Base-by-base conservation (phyloP, 1,140 invertebrate species). In the Drosophila kepulauana region DNA sequence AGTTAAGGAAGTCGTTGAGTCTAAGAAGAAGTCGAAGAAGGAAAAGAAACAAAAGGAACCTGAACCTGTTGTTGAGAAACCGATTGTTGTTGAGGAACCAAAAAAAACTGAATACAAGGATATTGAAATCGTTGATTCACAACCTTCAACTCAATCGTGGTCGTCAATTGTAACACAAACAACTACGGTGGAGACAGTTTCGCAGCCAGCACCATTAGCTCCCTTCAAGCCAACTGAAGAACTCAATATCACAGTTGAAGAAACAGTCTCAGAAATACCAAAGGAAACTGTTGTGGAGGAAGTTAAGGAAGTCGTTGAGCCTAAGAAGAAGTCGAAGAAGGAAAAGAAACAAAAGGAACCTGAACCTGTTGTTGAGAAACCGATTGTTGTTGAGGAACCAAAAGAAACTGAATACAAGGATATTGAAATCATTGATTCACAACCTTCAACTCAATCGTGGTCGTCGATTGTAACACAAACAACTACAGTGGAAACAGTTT, bases 161-260 rank as follows among this genome's bases (percentile, higher is more conserved):
- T 89, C 85, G 2, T 79, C 85, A 13, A 89, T 89, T 33, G 86
- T 89, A 25, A 66, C 48, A 4, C 73, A 77, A 38, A 38, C 57
- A 35, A 63, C 15, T 25, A 58, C 8, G 11, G 30, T 33, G 1
- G 38, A 30, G 57, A 48, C 70, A 48, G 8, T 35, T 5, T 15
- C 13, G 5, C 45, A 35, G 11, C 8, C 20, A 1, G 13, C 28
- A n/a, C 51, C 46, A 33, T 16, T 48, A 46, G 28, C 8, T 61
- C 64, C 20, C 65, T 62, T 45, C 43, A 61, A 49, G 4, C 46
- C 16, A 49, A 25, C 46, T 25, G 41, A 49, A 49, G 46, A 11
- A 10, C 3, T 25, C 8, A 49, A 16, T 11, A 49, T 25, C 7
- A 10, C 46, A 1, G 16, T 25, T 25, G 8, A 20, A 10, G 46